phyloP scores from a whole-genome alignment of 2,888 invertebrate species.

The Drosophila mulleri region DNA sequence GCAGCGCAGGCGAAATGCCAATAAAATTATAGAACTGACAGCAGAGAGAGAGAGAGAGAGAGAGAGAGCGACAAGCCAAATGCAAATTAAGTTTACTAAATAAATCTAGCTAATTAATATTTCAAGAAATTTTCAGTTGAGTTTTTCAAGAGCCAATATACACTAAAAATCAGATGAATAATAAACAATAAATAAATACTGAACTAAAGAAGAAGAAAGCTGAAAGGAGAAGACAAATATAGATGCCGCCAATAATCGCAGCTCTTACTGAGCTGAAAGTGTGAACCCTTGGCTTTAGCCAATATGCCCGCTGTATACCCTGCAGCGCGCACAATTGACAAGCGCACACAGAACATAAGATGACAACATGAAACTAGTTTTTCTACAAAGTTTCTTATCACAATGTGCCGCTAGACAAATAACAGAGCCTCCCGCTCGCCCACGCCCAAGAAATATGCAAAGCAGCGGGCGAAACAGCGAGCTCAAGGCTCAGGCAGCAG shows the following conservation, averaged over 20 bases:
- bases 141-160: background rate
- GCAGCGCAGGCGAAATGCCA: background rate
- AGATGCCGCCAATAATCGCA: background rate
- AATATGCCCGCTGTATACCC: conserved; percentile 15
- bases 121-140: background rate
- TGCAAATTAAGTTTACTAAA: background rate
- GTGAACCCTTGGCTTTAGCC: background rate
- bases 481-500: conserved; percentile 48
- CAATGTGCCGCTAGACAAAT: conserved; percentile 54
- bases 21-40: background rate
- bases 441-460: conserved; percentile 59
- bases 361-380: conserved; percentile 64
- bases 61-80: background rate
- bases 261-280: background rate
- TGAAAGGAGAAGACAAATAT: too few species aligned
- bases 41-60: background rate
- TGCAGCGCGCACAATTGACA: conserved; percentile 48
- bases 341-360: conserved; percentile 50
- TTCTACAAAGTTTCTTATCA: conserved; percentile 58
- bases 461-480: conserved; percentile 32
- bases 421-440: conserved; percentile 17
- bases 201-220: too few species aligned
- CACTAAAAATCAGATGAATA: background rate
- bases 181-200: background rate
- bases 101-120: background rate